Percentiles rank a stretch among this genome's conserved stretches.
Conservation (phyloP, 35 echinoderm and acorn worm genomes). For the Lytechinus variegatus region DNA sequence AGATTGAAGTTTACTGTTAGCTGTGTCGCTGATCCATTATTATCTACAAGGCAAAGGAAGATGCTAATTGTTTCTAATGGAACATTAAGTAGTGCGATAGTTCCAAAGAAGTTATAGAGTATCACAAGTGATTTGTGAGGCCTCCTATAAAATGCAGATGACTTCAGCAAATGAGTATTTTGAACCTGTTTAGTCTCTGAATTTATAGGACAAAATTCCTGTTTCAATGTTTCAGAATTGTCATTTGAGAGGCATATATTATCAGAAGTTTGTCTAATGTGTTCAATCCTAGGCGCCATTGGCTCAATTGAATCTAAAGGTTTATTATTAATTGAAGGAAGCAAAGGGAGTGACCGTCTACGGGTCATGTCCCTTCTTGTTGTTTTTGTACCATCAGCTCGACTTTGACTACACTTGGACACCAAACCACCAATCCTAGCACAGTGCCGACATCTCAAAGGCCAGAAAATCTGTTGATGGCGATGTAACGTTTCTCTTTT, state of each 20-base stretch:
- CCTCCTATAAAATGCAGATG: neutral
- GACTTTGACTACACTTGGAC: neutral
- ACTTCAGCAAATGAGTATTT: neutral
- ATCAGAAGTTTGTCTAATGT: neutral
- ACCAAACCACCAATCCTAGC: neutral
- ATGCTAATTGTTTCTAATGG: neutral
- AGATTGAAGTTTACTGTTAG: neutral
- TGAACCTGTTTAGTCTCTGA: neutral
- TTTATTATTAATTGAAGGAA: neutral
- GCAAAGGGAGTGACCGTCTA: neutral
- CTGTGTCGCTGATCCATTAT: neutral
- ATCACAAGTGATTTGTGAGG: neutral
- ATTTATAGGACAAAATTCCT: neutral
- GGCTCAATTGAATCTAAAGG: neutral
- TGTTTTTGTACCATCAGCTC: neutral
- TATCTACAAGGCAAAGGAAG: neutral
- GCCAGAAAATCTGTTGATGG: slow-evolving; percentile 4
- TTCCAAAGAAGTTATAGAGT: neutral
- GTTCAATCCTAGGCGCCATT: neutral
- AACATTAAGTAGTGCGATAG: neutral
- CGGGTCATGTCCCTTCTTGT: neutral
- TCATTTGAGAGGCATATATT: neutral
- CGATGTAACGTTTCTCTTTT: neutral
- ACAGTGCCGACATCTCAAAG: slow-evolving; percentile 12
- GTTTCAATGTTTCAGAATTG: neutral